These are phyloP conservation scores for Nannoperca australis DNA, from an alignment of 2,797 vertebrate genomes.

Conservation along the genomic window DNA sequence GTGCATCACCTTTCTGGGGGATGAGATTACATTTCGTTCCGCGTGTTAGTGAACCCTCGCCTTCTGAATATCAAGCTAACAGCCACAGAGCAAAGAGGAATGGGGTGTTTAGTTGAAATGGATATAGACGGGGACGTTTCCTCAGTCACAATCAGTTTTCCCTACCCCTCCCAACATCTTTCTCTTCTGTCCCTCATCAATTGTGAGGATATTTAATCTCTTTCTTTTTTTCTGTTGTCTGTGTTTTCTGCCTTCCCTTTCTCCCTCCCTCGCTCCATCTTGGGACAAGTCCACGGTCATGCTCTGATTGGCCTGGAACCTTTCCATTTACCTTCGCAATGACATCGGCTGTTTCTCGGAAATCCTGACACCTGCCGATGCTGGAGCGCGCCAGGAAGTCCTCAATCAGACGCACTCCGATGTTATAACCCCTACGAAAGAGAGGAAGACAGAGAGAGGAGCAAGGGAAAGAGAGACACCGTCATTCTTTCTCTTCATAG, in stretches of 20 bases:
- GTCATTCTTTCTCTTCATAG: slow-evolving; percentile 7
- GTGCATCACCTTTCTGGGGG: neutral
- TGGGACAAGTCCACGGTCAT: slow-evolving; percentile 58
- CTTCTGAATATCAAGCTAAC: slow-evolving; percentile 31
- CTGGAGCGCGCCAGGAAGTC: slow-evolving; percentile 98
- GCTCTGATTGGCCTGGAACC: slow-evolving; percentile 66
- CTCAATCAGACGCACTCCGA: slow-evolving; percentile 97
- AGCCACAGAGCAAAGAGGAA: slow-evolving; percentile 43
- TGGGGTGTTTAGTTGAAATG: slow-evolving; percentile 38
- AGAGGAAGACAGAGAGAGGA: neutral
- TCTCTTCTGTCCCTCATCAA: slow-evolving; percentile 5
- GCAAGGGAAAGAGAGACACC: slow-evolving; percentile 3
- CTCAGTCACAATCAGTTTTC: slow-evolving; percentile 5
- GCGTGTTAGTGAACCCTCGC: slow-evolving; percentile 15
- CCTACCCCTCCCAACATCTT: neutral
- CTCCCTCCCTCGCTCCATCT: slow-evolving; percentile 26
- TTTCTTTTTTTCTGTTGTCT: slow-evolving; percentile 26
- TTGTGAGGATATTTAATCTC: slow-evolving; percentile 22
- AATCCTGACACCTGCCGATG: slow-evolving; percentile 98
- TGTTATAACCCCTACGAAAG: slow-evolving; percentile 96
- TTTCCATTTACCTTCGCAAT: slow-evolving; percentile 93
- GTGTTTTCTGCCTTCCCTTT: neutral
- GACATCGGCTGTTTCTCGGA: slow-evolving; percentile 98
- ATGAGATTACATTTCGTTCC: slow-evolving; percentile 25
- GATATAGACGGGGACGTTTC: slow-evolving; percentile 33